Conservation (phyloP, 2,888 invertebrate genomes). For the Leucoptera coffeella region DNA sequence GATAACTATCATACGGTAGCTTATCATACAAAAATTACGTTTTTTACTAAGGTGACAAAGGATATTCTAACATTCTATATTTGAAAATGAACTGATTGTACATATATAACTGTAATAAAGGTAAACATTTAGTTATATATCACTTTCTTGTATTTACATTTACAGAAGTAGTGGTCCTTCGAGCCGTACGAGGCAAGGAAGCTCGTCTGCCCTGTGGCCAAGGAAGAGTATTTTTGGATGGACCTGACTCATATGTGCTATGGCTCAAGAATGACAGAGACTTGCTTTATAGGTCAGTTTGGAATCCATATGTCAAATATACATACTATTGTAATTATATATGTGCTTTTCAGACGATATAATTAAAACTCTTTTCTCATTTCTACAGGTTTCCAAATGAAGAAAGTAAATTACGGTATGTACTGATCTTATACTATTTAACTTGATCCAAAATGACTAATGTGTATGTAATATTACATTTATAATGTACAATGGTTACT, state of each 20-base stretch:
- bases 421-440: no score
- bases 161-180: slow-evolving; percentile 15
- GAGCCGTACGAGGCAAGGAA: slow-evolving; percentile 20
- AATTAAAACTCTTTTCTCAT: slow-evolving; percentile 5
- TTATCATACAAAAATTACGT: no score
- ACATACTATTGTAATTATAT: no score
- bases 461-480: no score
- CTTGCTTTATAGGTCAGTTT: slow-evolving; percentile 7
- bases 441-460: no score
- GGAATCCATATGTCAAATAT: no score
- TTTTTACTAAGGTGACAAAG: no score
- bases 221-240: slow-evolving; percentile 27
- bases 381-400: slow-evolving; percentile 25
- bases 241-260: slow-evolving; percentile 23
- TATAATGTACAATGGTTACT: no score
- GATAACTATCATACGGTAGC: no score
- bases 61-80: no score
- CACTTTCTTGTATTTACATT: not conserved
- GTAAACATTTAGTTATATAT: no score
- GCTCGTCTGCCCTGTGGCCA: slow-evolving; percentile 28
- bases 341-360: no score
- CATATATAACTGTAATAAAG: not conserved
- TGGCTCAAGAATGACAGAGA: slow-evolving; percentile 30
- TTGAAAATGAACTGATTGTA: not conserved
- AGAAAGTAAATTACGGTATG: slow-evolving; percentile 12